These are phyloP conservation scores for Pseudomyrmex cubaensis DNA, from an alignment of 1,140 invertebrate genomes.

Conservation along the genomic window DNA sequence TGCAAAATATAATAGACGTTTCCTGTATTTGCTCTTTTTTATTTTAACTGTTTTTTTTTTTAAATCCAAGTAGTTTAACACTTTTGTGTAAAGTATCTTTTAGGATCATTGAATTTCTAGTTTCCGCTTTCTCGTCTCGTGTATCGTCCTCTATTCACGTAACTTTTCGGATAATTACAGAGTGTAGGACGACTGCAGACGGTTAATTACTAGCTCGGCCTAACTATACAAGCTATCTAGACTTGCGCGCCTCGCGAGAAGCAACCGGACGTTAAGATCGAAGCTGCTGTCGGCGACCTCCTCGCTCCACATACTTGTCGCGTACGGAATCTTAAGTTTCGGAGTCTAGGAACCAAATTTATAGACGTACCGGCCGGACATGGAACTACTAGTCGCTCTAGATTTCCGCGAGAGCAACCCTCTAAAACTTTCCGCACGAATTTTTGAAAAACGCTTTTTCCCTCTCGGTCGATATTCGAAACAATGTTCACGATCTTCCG, in stretches of 20 bases:
- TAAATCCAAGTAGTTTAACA: too few species aligned
- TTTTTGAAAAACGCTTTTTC: neutral
- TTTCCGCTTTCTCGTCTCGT: neutral
- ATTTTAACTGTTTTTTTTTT: too few species aligned
- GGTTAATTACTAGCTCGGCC: slow-evolving; percentile 26
- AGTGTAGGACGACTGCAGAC: slow-evolving; percentile 2
- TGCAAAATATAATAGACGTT: neutral
- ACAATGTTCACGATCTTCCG: neutral
- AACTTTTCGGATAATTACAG: slow-evolving; percentile 51
- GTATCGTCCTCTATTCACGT: slow-evolving; percentile 14
- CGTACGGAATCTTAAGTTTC: slow-evolving; percentile 66
- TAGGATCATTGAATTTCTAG: neutral
- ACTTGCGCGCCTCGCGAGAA: slow-evolving; percentile 30
- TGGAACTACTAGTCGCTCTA: slow-evolving; percentile 47
- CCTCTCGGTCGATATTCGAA: neutral
- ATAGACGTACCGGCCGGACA: slow-evolving; percentile 44
- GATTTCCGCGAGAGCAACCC: slow-evolving; percentile 7
- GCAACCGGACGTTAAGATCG: slow-evolving; percentile 54
- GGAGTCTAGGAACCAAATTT: slow-evolving; percentile 69
- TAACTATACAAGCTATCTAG: neutral
- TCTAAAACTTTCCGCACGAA: neutral
- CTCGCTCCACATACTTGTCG: slow-evolving; percentile 49
- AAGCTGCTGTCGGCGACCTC: slow-evolving; percentile 51
- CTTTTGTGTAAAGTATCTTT: neutral
- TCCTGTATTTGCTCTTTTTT: too few species aligned